A percentile compares a stretch with the other conserved stretches of the same genome.
phyloP scores from a whole-genome alignment of 2,797 vertebrate genomes.

The Etheostoma perlongum region DNA sequence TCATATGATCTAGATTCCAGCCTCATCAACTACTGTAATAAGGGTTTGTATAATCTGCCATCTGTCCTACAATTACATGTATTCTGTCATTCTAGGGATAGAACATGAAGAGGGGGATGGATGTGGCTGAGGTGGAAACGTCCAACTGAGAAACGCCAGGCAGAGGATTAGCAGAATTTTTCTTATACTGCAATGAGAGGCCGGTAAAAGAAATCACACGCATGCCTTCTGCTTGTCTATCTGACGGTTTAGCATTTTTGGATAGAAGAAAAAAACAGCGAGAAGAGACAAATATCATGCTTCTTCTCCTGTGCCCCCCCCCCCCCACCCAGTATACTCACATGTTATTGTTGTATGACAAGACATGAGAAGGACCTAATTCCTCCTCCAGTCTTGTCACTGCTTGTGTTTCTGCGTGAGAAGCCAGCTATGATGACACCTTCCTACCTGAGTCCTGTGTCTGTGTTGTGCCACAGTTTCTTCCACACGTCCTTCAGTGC shows the following conservation, averaged over 20 bases:
- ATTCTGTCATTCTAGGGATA: conserved; percentile 53
- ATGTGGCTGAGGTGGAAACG: conserved; percentile 29
- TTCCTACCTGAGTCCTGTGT: conserved; percentile 55
- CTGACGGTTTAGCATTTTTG: conserved; percentile 13
- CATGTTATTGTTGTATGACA: conserved; percentile 12
- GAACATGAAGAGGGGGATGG: conserved; percentile 41
- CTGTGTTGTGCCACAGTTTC: conserved; percentile 36
- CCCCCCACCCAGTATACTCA: conserved; percentile 8
- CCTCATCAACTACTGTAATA: conserved; percentile 68
- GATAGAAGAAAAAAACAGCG: not conserved
- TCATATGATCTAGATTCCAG: conserved; percentile 67
- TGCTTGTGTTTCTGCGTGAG: conserved; percentile 24
- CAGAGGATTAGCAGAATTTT: not conserved
- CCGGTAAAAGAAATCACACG: conserved; percentile 12
- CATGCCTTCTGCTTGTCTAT: not conserved
- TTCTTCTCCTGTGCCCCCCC: conserved; percentile 11
- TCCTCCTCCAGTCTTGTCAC: conserved; percentile 30
- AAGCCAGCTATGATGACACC: conserved; percentile 50
- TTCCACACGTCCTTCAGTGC: conserved; percentile 28
- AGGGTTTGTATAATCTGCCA: conserved; percentile 75
- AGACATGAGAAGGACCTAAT: conserved; percentile 31
- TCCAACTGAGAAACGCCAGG: conserved; percentile 2
- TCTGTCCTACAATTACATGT: conserved; percentile 72
- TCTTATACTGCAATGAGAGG: conserved; percentile 19
- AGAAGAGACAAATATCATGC: conserved; percentile 37